phyloP scores from a whole-genome alignment of 2,888 invertebrate species.

The Ornithoptera alexandrae region DNA sequence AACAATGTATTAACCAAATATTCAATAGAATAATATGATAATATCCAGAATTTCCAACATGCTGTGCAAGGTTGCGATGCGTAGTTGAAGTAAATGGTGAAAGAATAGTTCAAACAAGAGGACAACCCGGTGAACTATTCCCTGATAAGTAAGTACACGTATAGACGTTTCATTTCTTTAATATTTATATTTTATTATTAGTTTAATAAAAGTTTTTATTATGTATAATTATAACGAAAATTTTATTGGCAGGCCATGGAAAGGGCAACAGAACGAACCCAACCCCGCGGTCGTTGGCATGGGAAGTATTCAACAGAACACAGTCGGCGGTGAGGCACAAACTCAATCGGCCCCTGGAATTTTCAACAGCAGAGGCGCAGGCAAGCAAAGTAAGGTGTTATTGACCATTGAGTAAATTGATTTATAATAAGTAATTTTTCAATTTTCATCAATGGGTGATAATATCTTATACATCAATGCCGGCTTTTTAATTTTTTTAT shows the following conservation, averaged over 20 bases:
- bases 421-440: constrained; percentile 9
- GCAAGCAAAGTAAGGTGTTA: constrained; percentile 63
- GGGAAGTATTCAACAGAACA: constrained; percentile 63
- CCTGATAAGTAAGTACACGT: constrained; percentile 65
- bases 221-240: not conserved
- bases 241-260: constrained; percentile 60
- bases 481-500: not conserved
- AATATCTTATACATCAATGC: constrained; percentile 30
- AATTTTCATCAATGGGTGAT: constrained; percentile 35
- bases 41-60: constrained; percentile 67
- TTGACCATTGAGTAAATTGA: constrained; percentile 40
- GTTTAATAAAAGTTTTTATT: no score
- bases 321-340: constrained; percentile 61
- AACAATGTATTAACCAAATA: not conserved
- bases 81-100: constrained; percentile 73
- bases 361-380: constrained; percentile 73
- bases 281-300: constrained; percentile 71
- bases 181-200: no score
- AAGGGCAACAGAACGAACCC: constrained; percentile 73
- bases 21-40: not conserved
- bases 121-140: constrained; percentile 74
- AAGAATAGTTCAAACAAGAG: constrained; percentile 71
- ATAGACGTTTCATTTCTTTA: not conserved
- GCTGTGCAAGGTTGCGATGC: constrained; percentile 69
- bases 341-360: constrained; percentile 67